Evolutionary conservation across 1,140 invertebrate species (phyloP).

Genomic region (Brachionus rotundiformis): DNA sequence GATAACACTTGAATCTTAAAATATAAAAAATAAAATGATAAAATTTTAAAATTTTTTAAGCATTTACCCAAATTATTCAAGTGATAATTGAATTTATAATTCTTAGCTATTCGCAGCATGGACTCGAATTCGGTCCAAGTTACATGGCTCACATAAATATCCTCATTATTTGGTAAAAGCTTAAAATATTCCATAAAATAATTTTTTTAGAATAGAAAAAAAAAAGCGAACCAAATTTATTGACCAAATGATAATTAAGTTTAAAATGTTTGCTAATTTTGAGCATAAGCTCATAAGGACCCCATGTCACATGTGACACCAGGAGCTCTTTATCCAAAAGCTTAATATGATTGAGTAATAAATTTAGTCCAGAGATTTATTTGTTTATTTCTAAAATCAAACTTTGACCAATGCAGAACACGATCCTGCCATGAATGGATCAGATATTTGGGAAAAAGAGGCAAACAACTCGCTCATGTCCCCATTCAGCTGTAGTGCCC

Average conservation of each 20-base stretch:
- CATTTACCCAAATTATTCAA: slow-evolving; percentile 45
- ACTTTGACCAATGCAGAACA: slow-evolving; percentile 54
- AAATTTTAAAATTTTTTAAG: slow-evolving; percentile 7
- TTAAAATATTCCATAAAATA: background rate
- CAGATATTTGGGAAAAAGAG: slow-evolving; percentile 60
- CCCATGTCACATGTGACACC: slow-evolving; percentile 73
- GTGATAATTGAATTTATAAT: slow-evolving; percentile 80
- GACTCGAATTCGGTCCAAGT: slow-evolving; percentile 75
- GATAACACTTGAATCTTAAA: slow-evolving; percentile 60
- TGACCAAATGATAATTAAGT: slow-evolving; percentile 15
- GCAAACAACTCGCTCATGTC: slow-evolving; percentile 75
- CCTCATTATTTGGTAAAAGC: slow-evolving; percentile 64
- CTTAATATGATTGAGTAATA: slow-evolving; percentile 59
- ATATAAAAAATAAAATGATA: slow-evolving; percentile 49
- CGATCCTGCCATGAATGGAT: slow-evolving; percentile 54
- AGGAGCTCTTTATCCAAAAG: slow-evolving; percentile 65
- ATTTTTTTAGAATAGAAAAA: background rate
- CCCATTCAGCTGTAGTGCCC: slow-evolving; percentile 68
- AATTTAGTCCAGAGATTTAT: slow-evolving; percentile 13
- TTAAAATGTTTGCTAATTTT: slow-evolving; percentile 85
- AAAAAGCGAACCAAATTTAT: slow-evolving; percentile 29
- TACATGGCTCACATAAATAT: slow-evolving; percentile 71
- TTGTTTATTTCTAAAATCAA: background rate
- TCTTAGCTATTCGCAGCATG: slow-evolving; percentile 85
- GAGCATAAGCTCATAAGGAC: slow-evolving; percentile 80